Evolutionary conservation across 2,113 vertebrate species (phyloP).

Genomic region (Actinemys pallida): DNA sequence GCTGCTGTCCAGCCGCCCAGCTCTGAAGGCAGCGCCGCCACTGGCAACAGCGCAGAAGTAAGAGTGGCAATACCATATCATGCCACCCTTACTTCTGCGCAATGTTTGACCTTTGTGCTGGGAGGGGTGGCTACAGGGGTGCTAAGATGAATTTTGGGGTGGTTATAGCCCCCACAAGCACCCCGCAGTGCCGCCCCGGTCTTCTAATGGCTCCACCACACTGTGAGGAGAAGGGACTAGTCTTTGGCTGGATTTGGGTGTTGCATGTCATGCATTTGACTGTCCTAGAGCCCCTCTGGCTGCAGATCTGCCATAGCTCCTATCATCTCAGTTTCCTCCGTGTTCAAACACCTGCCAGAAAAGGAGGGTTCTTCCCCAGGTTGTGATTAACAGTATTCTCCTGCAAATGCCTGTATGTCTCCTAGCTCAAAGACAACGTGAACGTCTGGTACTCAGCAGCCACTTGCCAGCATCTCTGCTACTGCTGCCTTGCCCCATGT

Average conservation of each 20-base stretch:
- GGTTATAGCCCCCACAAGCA: too few relatives aligned
- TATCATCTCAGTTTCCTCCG: not conserved
- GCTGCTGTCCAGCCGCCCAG: not conserved
- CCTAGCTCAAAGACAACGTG: not conserved
- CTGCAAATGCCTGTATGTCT: not conserved
- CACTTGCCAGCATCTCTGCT: accelerated
- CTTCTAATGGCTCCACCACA: accelerated
- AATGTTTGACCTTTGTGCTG: too few relatives aligned
- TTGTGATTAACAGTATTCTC: accelerated
- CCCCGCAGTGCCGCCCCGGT: not conserved
- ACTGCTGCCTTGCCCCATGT: not conserved
- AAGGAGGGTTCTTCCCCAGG: not conserved
- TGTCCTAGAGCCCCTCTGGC: accelerated
- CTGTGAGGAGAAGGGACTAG: not conserved
- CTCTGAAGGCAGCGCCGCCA: not conserved
- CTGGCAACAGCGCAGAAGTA: too few relatives aligned
- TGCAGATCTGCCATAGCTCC: not conserved
- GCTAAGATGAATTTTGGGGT: too few relatives aligned
- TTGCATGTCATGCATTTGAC: not conserved
- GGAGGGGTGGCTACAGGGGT: too few relatives aligned
- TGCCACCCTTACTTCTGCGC: too few relatives aligned
- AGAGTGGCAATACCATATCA: too few relatives aligned
- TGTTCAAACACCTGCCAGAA: not conserved
- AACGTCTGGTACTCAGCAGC: not conserved
- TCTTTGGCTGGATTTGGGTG: not conserved